Evolutionary conservation across 1,140 invertebrate genomes (phyloP).

Genomic region (Drosophila ironensis): DNA sequence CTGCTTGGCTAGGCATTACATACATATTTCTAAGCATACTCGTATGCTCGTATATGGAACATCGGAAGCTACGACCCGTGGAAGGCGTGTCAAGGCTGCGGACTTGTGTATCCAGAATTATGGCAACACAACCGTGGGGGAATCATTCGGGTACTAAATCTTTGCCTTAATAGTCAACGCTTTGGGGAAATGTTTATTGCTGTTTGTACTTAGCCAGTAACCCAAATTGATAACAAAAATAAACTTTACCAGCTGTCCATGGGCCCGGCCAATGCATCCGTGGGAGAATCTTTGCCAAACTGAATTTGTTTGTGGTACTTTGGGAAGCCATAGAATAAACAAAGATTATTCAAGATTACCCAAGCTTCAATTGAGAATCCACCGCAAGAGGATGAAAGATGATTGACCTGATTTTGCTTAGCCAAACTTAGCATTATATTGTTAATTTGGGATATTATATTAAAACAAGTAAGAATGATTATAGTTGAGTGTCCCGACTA

Average conservation of each 20-base stretch:
- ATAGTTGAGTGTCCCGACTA: too few relatives aligned
- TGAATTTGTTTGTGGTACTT: constrained; percentile 4
- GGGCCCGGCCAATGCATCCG: neutral
- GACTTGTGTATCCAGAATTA: constrained; percentile 21
- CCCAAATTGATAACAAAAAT: constrained; percentile 49
- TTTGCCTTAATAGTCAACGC: constrained; percentile 54
- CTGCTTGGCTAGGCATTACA: constrained; percentile 11
- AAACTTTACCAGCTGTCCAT: constrained; percentile 18
- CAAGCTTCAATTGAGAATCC: too few relatives aligned
- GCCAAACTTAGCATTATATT: too few relatives aligned
- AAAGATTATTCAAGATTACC: constrained; percentile 7
- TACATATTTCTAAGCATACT: neutral
- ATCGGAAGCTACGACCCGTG: constrained; percentile 3
- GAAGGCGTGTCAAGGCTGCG: constrained; percentile 42
- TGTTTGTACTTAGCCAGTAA: constrained; percentile 49
- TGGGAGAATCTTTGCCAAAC: neutral
- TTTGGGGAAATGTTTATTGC: constrained; percentile 51
- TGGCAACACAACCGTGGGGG: constrained; percentile 12
- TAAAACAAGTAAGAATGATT: too few relatives aligned
- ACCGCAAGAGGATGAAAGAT: neutral
- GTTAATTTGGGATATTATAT: too few relatives aligned
- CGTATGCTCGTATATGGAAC: too few relatives aligned
- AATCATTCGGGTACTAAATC: constrained; percentile 41
- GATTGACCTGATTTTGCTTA: neutral
- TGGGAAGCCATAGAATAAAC: neutral